Evolutionary conservation across 1,140 invertebrate species (phyloP), one percentile per base, ranked within the genome.

Genomic region (Dermatophagoides farinae): DNA sequence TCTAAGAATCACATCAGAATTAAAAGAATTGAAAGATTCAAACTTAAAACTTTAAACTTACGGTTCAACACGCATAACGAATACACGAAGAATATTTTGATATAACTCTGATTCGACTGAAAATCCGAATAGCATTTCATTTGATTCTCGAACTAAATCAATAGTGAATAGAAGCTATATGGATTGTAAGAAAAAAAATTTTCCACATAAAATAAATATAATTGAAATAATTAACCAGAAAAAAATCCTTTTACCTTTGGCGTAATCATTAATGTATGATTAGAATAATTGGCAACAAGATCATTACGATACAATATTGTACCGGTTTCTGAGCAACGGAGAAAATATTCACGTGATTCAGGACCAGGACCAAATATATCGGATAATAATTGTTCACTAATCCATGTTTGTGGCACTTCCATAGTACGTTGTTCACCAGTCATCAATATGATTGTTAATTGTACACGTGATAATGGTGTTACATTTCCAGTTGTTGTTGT

Each of bases 41-140:
- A 11, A 38, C 20, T 10, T n/a, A 16, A 22, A 43, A 18, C 40
- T 9, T 37, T 22, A n/a, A 25, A 50, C 47, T 2, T 54, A 54
- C 52, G 12, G 31, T 18, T 62, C 65, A 41, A 96, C 89, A 52
- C 90, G 79, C 72, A 86, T 89, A 65, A 96, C 88, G 73, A 93
- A 96, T 72, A 92, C 92, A 72, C 89, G 90, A 43, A 97, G 80
- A 72, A 96, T 90, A 71, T 96, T 90, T 71, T 96, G 89, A 46
- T 87, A 76, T 51, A 96, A 77, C 72, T 96, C 91, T 6, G 91
- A 90, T 72, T 97, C 92, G 31, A 96, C 89, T 61, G 86, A 89
- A 74, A 97, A 92, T 61, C 92, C 92, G 85, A 91, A 96, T 86
- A 91, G 89, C 71, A 90, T 87, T 67, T 92, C 88, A 64, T 89